Conservation (phyloP, 2,797 vertebrate species). For the Todus mexicanus region DNA sequence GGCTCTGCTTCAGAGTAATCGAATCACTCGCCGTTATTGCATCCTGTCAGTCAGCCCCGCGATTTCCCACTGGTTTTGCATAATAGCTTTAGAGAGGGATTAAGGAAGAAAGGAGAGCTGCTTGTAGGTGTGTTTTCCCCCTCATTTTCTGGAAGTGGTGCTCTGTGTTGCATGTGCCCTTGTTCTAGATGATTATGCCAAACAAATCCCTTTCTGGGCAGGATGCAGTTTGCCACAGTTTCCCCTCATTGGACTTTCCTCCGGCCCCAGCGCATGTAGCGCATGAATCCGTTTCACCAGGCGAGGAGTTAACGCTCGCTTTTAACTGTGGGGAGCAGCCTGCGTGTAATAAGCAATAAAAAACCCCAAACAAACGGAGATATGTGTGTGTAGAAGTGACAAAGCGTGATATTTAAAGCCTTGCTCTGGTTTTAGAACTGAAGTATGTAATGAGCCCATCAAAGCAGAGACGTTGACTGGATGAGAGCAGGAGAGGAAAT, state of each 20-base stretch:
- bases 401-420: neutral
- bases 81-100: conserved; percentile 10
- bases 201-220: neutral
- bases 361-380: neutral
- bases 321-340: neutral
- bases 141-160: conserved; percentile 28
- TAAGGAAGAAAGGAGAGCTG: conserved; percentile 11
- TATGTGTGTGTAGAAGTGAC: neutral
- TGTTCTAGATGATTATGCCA: neutral
- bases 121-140: conserved; percentile 12
- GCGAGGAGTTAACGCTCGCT: neutral
- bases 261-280: neutral
- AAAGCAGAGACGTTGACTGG: neutral
- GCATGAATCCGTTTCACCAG: neutral
- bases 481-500: neutral
- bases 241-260: neutral
- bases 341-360: neutral
- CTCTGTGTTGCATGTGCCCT: neutral
- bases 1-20: conserved; percentile 43
- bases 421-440: neutral
- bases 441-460: neutral
- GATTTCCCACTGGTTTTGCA: conserved; percentile 34
- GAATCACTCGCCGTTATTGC: conserved; percentile 44
- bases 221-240: neutral
- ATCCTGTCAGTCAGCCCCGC: conserved; percentile 51